Evolutionary conservation across 2,113 vertebrate genomes (phyloP).

Genomic region (Illadopsis cleaveri): DNA sequence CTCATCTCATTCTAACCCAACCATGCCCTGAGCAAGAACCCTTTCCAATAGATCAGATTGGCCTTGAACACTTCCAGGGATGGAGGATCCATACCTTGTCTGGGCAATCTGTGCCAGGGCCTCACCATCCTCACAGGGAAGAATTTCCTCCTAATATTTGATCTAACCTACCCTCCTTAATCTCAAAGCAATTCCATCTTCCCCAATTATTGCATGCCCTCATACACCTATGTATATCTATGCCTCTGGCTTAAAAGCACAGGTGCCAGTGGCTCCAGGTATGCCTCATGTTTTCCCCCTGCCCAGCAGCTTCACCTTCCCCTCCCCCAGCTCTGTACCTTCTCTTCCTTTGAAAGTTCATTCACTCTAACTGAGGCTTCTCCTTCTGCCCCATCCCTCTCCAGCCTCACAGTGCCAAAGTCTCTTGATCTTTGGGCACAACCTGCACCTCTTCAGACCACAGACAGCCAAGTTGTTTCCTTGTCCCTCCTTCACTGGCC

Average conservation of each 20-base stretch:
- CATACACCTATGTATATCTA: no score
- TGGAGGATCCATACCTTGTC: neutral
- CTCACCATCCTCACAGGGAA: neutral
- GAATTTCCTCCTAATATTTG: neutral
- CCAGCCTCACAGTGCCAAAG: fast-evolving
- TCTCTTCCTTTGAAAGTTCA: neutral
- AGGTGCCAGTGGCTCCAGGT: fast-evolving
- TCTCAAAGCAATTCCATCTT: neutral
- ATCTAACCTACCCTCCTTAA: neutral
- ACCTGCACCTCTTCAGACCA: neutral
- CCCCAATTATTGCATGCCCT: neutral
- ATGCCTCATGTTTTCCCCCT: no score
- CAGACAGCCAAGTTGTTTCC: neutral
- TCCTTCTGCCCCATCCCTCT: neutral
- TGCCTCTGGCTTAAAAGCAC: neutral
- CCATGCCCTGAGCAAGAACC: neutral
- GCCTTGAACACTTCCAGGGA: neutral
- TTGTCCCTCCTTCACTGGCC: fast-evolving
- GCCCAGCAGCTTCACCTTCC: neutral
- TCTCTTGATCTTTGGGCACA: neutral
- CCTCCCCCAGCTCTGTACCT: neutral
- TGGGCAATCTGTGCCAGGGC: neutral
- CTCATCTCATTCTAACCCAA: neutral
- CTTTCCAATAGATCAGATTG: neutral
- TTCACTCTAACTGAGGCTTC: neutral